phyloP scores from a whole-genome alignment of 2,888 invertebrate species.

The Pantelozetes paolii region DNA sequence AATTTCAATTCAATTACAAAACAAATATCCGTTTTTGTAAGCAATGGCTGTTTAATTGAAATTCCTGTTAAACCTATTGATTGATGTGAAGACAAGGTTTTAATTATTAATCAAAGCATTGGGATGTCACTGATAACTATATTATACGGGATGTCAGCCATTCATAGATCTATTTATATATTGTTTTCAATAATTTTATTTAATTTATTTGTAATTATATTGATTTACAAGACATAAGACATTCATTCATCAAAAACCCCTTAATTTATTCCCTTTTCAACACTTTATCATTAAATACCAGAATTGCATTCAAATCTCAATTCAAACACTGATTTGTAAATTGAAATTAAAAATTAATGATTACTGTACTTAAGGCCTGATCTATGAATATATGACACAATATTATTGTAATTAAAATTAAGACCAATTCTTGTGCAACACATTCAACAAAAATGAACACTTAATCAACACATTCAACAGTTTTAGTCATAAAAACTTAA shows the following conservation, averaged over 20 bases:
- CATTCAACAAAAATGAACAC: neutral
- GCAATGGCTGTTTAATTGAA: neutral
- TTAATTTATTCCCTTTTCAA: neutral
- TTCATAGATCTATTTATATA: slow-evolving; percentile 6
- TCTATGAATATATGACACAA: neutral
- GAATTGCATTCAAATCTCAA: neutral
- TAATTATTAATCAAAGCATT: neutral
- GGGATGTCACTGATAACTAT: neutral
- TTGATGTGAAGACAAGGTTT: too few species aligned
- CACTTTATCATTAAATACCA: neutral
- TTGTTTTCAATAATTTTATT: neutral
- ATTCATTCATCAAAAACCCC: neutral
- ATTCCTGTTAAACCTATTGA: neutral
- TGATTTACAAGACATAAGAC: too few species aligned
- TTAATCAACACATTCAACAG: neutral
- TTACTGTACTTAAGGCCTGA: neutral
- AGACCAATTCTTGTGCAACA: neutral
- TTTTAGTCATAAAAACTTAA: neutral
- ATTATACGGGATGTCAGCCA: slow-evolving; percentile 12
- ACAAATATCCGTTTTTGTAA: neutral
- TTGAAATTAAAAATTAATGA: neutral
- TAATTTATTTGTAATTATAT: too few species aligned
- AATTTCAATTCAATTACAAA: neutral
- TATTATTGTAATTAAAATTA: neutral
- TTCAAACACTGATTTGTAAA: neutral